phyloP scores from a whole-genome alignment of 1,140 invertebrate genomes.

The Ceratosolen fusciceps region DNA sequence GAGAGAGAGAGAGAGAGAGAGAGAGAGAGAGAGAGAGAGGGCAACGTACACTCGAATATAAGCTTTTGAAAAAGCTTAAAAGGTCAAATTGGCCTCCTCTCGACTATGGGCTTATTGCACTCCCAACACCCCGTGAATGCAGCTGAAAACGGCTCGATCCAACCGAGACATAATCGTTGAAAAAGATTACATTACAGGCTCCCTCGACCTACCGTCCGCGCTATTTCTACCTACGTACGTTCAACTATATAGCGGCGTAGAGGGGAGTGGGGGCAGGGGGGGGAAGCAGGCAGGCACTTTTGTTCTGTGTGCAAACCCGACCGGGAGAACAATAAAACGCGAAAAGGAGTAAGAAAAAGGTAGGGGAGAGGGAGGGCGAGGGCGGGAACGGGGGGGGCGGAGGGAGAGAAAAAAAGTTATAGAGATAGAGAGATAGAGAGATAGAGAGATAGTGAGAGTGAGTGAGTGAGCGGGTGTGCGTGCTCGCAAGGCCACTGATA shows the following conservation, averaged over 20 bases:
- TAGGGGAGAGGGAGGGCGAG: not conserved
- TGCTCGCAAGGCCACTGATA: too few species aligned
- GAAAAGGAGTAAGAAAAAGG: too few species aligned
- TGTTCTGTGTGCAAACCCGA: not conserved
- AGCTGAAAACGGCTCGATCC: not conserved
- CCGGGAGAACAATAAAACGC: not conserved
- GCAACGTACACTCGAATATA: conserved; percentile 10
- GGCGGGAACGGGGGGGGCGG: not conserved
- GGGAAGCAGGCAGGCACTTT: too few species aligned
- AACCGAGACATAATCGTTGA: conserved; percentile 12
- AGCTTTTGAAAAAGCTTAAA: conserved; percentile 12
- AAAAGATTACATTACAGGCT: conserved; percentile 29
- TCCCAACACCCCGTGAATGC: not conserved
- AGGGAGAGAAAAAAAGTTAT: not conserved
- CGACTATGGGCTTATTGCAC: not conserved
- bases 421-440: too few species aligned
- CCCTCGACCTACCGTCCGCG: not conserved
- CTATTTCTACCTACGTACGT: not conserved
- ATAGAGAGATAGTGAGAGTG: not conserved
- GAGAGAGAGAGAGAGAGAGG: too few species aligned
- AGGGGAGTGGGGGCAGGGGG: too few species aligned
- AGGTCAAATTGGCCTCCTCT: conserved; percentile 39
- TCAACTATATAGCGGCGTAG: not conserved
- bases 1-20: too few species aligned
- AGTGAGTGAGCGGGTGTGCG: conserved; percentile 38